Evolutionary conservation across 1,140 invertebrate species (phyloP).

Genomic region (Asobara japonica): DNA sequence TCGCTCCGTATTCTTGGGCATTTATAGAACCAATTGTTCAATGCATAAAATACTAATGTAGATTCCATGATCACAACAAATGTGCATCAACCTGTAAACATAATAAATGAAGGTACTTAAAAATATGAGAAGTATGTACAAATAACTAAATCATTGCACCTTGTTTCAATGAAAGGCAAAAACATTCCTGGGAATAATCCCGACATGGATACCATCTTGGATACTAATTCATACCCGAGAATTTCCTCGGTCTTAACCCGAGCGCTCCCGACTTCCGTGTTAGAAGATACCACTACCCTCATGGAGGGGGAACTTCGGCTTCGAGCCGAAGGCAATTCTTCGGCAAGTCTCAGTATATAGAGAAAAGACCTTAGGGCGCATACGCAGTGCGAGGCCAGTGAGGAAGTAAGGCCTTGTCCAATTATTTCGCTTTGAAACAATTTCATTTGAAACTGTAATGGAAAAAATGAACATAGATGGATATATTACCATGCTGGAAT

Average conservation of each 20-base stretch:
- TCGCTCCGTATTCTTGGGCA: no score
- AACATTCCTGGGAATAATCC: neutral
- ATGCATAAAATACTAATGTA: no score
- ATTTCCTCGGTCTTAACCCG: no score
- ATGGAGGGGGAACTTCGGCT: no score
- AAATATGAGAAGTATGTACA: neutral
- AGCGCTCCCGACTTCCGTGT: no score
- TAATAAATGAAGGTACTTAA: neutral
- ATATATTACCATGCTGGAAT: neutral
- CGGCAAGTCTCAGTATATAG: no score
- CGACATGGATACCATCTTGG: conserved; percentile 3
- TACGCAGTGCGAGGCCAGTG: neutral
- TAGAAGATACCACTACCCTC: no score
- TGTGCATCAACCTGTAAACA: neutral
- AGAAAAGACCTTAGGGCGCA: neutral
- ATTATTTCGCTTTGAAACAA: neutral
- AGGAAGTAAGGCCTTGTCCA: neutral
- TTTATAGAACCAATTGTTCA: no score
- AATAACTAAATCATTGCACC: conserved; percentile 1
- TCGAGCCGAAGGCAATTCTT: no score
- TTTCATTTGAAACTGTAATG: neutral
- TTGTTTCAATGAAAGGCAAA: neutral
- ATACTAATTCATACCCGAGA: no score
- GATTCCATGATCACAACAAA: neutral
- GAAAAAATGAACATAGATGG: neutral